These are phyloP conservation scores for Megamerina dolium DNA, from an alignment of 2,888 invertebrate species.

Conservation along the genomic window DNA sequence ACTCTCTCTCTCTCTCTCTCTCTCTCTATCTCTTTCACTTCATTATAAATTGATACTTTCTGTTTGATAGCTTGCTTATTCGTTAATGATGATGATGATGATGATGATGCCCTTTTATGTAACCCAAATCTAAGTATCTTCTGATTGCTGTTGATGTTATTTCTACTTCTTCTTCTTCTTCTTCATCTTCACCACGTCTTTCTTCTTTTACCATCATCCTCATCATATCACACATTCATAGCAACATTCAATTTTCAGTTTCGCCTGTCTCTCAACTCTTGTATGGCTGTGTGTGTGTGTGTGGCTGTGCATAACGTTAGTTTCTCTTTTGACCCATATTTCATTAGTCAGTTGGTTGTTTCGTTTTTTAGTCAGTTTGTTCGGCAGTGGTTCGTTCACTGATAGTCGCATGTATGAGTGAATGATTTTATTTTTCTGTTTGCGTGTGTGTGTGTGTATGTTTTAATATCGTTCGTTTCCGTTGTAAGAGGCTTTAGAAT, in stretches of 20 bases:
- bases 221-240: not conserved
- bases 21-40: too few species aligned
- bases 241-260: too few species aligned
- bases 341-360: constrained; percentile 13
- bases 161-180: constrained; percentile 10
- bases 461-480: constrained; percentile 4
- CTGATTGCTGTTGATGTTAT: constrained; percentile 6
- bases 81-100: constrained; percentile 1
- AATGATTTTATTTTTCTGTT: not conserved
- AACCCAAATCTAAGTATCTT: constrained; percentile 32
- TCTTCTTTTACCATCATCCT: not conserved
- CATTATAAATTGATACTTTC: constrained; percentile 19
- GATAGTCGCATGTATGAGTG: not conserved
- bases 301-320: constrained; percentile 37
- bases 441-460: not conserved
- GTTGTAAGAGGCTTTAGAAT: not conserved
- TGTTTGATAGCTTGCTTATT: constrained; percentile 32
- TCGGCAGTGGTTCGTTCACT: too few species aligned
- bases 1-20: too few species aligned
- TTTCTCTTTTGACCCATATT: constrained; percentile 48
- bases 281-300: too few species aligned
- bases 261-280: too few species aligned
- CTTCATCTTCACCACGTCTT: constrained; percentile 6
- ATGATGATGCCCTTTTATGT: constrained; percentile 37
- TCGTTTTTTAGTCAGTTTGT: not conserved